phyloP scores from a whole-genome alignment of 2,113 vertebrate species.

The Catharus bicknelli region DNA sequence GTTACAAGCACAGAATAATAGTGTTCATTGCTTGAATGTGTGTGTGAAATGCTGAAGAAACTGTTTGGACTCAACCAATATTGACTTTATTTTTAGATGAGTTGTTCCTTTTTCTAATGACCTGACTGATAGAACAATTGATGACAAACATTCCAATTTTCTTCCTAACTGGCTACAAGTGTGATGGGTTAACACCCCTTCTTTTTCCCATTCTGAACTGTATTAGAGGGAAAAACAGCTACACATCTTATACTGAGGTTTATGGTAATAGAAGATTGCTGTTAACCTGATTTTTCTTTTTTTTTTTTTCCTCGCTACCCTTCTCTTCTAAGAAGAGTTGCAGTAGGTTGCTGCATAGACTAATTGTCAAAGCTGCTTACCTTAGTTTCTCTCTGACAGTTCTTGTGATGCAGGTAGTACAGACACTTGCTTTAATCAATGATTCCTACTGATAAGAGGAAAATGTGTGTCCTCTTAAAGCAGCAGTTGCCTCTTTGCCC shows the following conservation, averaged over 20 bases:
- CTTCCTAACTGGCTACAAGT: background rate
- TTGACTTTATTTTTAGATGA: slow-evolving; percentile 40
- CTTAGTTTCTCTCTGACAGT: background rate
- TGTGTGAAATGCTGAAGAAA: slow-evolving; percentile 33
- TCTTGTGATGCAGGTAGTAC: background rate
- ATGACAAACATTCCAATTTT: background rate
- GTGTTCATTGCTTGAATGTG: background rate
- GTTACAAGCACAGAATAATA: background rate
- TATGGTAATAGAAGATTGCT: background rate
- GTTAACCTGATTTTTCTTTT: background rate
- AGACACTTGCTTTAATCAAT: background rate
- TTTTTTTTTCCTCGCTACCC: background rate
- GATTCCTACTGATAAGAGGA: background rate
- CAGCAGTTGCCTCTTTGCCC: background rate
- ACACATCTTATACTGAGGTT: background rate
- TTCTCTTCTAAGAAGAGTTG: background rate
- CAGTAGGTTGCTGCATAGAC: background rate
- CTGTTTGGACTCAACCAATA: slow-evolving; percentile 25
- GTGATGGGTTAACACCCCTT: background rate
- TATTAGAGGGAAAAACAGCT: background rate
- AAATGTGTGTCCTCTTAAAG: background rate
- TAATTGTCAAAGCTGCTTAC: background rate
- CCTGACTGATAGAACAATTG: slow-evolving; percentile 7
- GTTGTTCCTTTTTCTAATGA: slow-evolving; percentile 5
- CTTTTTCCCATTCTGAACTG: background rate